Base-by-base conservation (phyloP, 2,888 invertebrate genomes). In the Eudemis profundana region DNA sequence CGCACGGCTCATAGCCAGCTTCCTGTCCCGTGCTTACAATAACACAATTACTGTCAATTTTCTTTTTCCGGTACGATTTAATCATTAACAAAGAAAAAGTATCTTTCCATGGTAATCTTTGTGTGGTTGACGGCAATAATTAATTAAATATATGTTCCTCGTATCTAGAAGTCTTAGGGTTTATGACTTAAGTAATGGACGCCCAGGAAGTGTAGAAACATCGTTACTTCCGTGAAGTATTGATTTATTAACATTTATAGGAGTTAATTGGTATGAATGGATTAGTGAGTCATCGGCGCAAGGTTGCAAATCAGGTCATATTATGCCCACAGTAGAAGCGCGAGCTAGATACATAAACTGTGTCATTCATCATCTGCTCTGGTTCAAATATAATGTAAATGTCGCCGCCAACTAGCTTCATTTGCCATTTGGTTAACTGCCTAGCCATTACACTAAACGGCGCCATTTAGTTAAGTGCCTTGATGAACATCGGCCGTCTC, bases 241-340 rank as follows among this genome's bases (percentile, higher is more conserved):
- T 44, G 10, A 59, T 46, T 3, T 51, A 33, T 47, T 36, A 36
- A 10, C 23, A 46, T 36, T 46, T 29, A 23, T 38, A 27, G 40
- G 27, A 46, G 21, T 33, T 23, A 33, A 27, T 7, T 29, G 21
- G 27, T 59, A 14, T 40, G 33, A 12, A 53, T 42, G 59, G 68
- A 61, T 64, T 57, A 61, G 63, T 64, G 70, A 65, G 69, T 70
- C 71, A 71, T 71, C 65, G 70, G 69, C 66, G 65, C 73, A 73
- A 73, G 74, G 74, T 66, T 72, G 59, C 63, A 59, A 72, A 72
- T 71, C 42, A 21, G 42, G 27, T 42, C 5, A 27, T 42, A 42
- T 42, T 23, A 4, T 68, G 66, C 67, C 67, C 63, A 68, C 69
- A 49, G 21, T 14, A 5, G n/a, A 14, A 19, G n/a, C 3, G 14